Base-by-base conservation (phyloP, 2,888 invertebrate genomes). In the Synanthedon myopaeformis region DNA sequence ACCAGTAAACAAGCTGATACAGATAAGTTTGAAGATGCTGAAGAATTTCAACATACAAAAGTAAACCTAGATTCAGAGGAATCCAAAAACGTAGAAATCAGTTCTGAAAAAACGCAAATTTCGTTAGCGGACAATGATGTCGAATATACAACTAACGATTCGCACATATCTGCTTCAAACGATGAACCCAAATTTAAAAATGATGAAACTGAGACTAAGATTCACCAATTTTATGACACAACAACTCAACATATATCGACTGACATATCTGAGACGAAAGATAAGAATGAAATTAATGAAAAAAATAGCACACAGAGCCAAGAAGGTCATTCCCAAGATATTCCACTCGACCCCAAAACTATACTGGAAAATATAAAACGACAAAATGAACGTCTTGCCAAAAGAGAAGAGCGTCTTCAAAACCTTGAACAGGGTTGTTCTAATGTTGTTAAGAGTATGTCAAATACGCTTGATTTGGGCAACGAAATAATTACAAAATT, bases 401-500 rank as follows among this genome's bases (percentile, higher is more conserved):
- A 57, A 51, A 74, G 71, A 65, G 76, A 79, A 19, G 60, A 71
- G 62, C 69, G 65, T 58, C 61, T 75, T 12, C 58, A 70, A 57
- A 65, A 60, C n/a, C 60, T 76, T 49, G 76, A 79, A 62, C 59
- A 55, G 4, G 68, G 59, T 51, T 74, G 72, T 65, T 62, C 69
- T 6, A 64, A 70, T 17, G 69, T 77, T 14, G 64, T 77, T 2
- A 59, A 67, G 53, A 69, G 65, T 57, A 60, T 76, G 54, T 58
- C 69, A 2, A 67, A 54, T 41, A 74, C 74, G 6, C 54, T 79
- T 14, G 59, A 59, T 35, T 59, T 61, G 23, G 70, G 70, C 12
- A 64, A 76, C 49, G 58, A 64, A 54, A 65, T 79, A 4, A 65
- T 67, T 54, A 61, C 69, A 28, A 77, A 74, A 61, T 58, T 79